Conservation (phyloP, 2,888 invertebrate genomes). For the Patella pellucida region DNA sequence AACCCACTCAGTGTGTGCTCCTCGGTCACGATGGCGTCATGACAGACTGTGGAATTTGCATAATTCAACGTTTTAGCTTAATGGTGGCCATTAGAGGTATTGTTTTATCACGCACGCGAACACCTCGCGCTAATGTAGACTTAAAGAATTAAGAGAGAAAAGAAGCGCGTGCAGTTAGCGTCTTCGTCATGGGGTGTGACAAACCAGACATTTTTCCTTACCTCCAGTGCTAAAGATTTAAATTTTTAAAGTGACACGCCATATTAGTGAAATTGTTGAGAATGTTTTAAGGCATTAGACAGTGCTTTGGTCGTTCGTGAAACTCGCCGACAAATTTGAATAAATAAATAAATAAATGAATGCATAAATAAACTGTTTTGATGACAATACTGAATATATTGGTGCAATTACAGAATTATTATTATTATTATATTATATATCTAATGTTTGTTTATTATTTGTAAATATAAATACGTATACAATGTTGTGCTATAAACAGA, state of each 20-base stretch:
- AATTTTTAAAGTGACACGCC: not conserved
- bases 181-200: not conserved
- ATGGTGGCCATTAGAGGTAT: not conserved
- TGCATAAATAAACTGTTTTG: no score
- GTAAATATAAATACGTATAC: constrained; percentile 6
- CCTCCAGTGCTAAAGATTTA: constrained; percentile 2
- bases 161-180: not conserved
- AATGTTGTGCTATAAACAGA: constrained; percentile 3
- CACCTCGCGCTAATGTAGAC: not conserved
- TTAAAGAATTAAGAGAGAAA: not conserved
- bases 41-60: constrained; percentile 4
- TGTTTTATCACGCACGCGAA: constrained; percentile 11
- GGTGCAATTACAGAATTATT: not conserved
- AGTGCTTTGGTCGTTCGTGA: no score
- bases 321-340: no score
- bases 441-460: not conserved
- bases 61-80: constrained; percentile 6
- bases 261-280: no score
- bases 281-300: no score
- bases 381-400: no score
- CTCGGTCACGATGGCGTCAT: constrained; percentile 1
- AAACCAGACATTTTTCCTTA: not conserved
- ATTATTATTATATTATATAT: not conserved
- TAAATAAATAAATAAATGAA: no score
- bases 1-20: not conserved